Evolutionary conservation across 2,888 invertebrate genomes (phyloP), one percentile per base, ranked within the genome.

Genomic region (Mythimna lalbum): DNA sequence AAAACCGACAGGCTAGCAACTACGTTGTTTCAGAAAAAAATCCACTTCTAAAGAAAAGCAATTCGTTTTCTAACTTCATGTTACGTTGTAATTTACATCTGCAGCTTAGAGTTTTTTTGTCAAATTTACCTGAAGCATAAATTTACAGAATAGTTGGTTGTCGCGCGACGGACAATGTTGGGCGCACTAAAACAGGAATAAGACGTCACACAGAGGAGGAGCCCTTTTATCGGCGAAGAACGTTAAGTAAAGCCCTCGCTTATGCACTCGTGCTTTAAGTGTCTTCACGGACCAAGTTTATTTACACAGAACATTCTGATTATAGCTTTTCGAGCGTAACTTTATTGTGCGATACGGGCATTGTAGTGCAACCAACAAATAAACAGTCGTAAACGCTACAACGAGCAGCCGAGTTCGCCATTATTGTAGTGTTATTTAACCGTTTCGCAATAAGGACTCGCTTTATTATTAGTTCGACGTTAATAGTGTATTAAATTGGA

Each of bases 81-180:
- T 55, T 17, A 43, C 12, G 57, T 70, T 63, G 78, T 85, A 86
- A 84, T 86, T 87, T 85, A 83, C 81, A 79, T 73, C 80, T 75
- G 69, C 73, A 71, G 63, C 71, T 81, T 70, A 67, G 69, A 85
- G 61, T 73, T 82, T 86, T n/a, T 84, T 82, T 66, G 57, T 80
- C 61, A 63, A 68, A 63, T 79, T 76, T 80, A 84, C 81, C 75
- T 87, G 83, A 84, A 86, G 75, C 89, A 92, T 92, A 93, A 92
- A 91, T 92, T 90, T 89, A 86, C 87, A 82, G 84, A 88, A 90
- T 90, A 76, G 88, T 84, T 81, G 81, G 86, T 84, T 90, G 89
- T 89, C 87, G 79, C 68, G 72, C 66, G 52, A 31, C 55, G 69
- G 78, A 90, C 92, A 88, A 89, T 91, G 91, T 92, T 85, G 88